Percentiles rank a stretch among this genome's conserved stretches.
phyloP scores from a whole-genome alignment of 2,888 invertebrate genomes.

The Chouioia cunea region DNA sequence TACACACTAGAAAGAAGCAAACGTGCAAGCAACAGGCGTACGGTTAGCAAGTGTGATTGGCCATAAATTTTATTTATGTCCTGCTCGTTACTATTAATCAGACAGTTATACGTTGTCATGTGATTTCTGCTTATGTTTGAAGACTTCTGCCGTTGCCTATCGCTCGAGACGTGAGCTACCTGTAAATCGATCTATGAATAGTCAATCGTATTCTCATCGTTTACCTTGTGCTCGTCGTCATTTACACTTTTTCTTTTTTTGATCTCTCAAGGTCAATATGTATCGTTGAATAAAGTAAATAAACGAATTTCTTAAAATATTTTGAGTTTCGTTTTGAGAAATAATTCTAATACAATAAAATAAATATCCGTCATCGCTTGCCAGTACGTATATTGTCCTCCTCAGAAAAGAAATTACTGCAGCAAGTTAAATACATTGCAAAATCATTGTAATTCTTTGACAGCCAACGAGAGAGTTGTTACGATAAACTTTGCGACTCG shows the following conservation, averaged over 20 bases:
- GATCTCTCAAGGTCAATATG: neutral
- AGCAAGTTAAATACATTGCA: too few species aligned
- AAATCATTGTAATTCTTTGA: too few species aligned
- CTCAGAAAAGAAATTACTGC: too few species aligned
- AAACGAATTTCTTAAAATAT: too few species aligned
- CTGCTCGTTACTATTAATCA: slow-evolving; percentile 65
- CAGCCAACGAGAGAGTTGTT: too few species aligned
- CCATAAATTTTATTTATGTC: slow-evolving; percentile 65
- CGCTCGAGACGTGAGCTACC: slow-evolving; percentile 18
- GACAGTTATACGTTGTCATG: slow-evolving; percentile 58
- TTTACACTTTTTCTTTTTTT: neutral
- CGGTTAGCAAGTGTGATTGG: slow-evolving; percentile 54
- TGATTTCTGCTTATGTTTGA: slow-evolving; percentile 8
- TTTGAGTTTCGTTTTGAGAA: too few species aligned
- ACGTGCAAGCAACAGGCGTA: neutral
- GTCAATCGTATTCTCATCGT: slow-evolving; percentile 4
- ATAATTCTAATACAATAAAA: too few species aligned
- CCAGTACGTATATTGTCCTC: too few species aligned
- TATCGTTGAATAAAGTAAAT: too few species aligned
- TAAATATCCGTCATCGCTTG: too few species aligned
- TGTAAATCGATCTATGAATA: slow-evolving; percentile 43
- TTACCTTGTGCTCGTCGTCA: neutral
- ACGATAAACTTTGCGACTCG: too few species aligned
- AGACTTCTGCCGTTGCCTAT: slow-evolving; percentile 30
- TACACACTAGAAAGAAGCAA: slow-evolving; percentile 6